Evolutionary conservation across 2,797 vertebrate genomes (phyloP).

Genomic region (Cyclura pinguis): DNA sequence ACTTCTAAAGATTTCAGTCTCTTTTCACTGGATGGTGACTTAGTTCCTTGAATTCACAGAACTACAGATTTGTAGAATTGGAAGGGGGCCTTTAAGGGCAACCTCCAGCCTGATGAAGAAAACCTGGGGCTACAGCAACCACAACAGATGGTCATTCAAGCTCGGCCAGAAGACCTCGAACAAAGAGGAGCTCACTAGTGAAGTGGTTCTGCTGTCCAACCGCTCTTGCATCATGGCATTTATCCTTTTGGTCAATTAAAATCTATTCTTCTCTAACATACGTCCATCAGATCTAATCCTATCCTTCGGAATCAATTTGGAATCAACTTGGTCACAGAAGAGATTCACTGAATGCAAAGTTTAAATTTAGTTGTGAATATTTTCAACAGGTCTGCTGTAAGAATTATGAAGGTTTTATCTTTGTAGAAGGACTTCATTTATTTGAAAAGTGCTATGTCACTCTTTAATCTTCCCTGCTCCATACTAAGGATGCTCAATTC

Average conservation of each 20-base stretch:
- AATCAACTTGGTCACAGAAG: background rate
- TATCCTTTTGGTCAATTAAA: background rate
- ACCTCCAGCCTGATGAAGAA: background rate
- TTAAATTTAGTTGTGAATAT: background rate
- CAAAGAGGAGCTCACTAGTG: background rate
- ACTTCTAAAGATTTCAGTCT: background rate
- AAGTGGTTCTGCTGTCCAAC: background rate
- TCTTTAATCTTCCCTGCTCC: background rate
- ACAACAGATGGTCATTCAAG: background rate
- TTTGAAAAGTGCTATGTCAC: background rate
- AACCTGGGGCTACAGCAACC: background rate
- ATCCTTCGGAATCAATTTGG: background rate
- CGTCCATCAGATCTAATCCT: background rate
- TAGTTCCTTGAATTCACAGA: constrained; percentile 14
- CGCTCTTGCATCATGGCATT: background rate
- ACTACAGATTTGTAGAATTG: background rate
- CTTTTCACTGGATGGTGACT: background rate
- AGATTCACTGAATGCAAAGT: background rate
- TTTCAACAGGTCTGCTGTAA: background rate
- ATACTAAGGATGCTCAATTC: background rate
- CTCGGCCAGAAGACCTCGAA: background rate
- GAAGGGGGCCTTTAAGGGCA: background rate
- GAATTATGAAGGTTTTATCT: background rate
- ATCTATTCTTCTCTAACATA: background rate
- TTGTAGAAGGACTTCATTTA: background rate